Percentiles rank a stretch among this genome's conserved stretches.
Evolutionary conservation across 2,797 vertebrate species (phyloP).

Genomic region (Megaceryle alcyon): DNA sequence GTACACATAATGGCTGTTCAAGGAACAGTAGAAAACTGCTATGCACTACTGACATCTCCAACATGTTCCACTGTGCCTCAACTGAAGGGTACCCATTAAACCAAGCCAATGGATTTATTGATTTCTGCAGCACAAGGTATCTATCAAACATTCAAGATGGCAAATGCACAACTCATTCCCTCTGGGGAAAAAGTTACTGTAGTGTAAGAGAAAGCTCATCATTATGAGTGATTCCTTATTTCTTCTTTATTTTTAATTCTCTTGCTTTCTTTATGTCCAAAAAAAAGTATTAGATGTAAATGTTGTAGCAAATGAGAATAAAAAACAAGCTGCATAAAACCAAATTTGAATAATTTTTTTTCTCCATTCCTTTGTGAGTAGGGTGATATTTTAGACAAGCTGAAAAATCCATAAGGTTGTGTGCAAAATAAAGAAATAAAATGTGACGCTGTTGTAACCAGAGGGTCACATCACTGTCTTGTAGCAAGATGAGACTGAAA

Average conservation of each 20-base stretch:
- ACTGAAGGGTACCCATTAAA: background rate
- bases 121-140: background rate
- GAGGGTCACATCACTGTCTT: background rate
- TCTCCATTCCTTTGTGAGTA: background rate
- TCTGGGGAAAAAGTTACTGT: accelerated
- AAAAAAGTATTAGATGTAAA: background rate
- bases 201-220: no score
- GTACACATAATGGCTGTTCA: background rate
- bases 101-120: background rate
- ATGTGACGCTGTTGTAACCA: background rate
- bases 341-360: background rate
- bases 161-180: background rate
- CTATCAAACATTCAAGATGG: background rate
- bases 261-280: background rate
- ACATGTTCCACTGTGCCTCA: background rate
- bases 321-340: background rate
- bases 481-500: background rate
- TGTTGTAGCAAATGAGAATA: background rate
- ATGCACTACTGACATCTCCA: background rate
- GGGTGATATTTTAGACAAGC: background rate
- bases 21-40: background rate
- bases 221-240: background rate
- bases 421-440: background rate
- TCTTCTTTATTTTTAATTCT: background rate
- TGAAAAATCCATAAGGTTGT: background rate